phyloP scores from a whole-genome alignment of 2,888 invertebrate genomes.

The Myopa testacea region DNA sequence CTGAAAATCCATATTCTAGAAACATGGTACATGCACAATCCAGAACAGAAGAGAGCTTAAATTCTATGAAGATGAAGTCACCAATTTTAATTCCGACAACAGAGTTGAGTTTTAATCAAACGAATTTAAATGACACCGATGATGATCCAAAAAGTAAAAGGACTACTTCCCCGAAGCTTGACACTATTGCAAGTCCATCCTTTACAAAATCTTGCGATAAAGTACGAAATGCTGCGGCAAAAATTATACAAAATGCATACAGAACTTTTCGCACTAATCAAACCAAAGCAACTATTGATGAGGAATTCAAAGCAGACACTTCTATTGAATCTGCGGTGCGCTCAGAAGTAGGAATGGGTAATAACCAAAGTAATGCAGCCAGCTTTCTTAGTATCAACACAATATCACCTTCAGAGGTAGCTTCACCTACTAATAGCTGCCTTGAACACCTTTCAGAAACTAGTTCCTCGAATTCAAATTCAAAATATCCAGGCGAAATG shows the following conservation, averaged over 20 bases:
- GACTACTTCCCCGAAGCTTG: constrained; percentile 16
- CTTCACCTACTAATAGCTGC: constrained; percentile 54
- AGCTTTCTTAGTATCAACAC: constrained; percentile 27
- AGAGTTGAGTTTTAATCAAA: too few species aligned
- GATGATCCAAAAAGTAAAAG: constrained; percentile 47
- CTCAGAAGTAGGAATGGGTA: constrained; percentile 35
- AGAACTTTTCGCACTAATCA: too few species aligned
- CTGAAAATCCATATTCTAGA: background rate
- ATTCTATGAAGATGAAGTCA: background rate
- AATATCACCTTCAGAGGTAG: constrained; percentile 44
- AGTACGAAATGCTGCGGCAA: too few species aligned
- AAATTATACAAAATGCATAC: too few species aligned
- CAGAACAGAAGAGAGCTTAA: background rate
- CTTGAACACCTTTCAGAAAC: constrained; percentile 43
- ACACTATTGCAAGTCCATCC: background rate
- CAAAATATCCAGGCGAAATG: constrained; percentile 38
- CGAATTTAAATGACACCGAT: constrained; percentile 40
- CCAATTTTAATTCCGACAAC: too few species aligned
- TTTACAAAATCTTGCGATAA: too few species aligned
- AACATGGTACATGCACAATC: background rate
- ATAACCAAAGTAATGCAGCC: constrained; percentile 32
- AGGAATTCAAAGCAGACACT: too few species aligned
- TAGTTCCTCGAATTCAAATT: constrained; percentile 14
- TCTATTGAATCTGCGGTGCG: constrained; percentile 17
- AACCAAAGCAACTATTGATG: too few species aligned